Percentiles rank a stretch among this genome's conserved stretches.
Conservation (phyloP, 1,140 invertebrate genomes). For the Zaprionus kolodkinae region DNA sequence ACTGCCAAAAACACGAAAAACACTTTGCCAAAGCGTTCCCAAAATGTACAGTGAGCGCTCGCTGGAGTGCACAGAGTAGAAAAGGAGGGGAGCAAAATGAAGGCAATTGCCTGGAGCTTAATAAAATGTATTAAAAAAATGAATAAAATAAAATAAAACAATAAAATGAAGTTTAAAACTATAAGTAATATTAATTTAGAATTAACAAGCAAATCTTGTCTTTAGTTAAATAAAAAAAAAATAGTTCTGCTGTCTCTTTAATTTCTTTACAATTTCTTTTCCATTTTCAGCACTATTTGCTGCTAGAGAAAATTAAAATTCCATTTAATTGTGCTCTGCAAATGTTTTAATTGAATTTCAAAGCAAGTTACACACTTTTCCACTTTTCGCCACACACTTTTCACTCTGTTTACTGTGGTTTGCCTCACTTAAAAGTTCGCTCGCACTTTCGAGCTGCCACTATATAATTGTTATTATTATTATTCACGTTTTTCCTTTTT, state of each 20-base stretch:
- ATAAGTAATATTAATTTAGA: not conserved
- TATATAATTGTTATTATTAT: constrained; percentile 27
- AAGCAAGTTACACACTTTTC: not conserved
- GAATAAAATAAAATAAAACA: not conserved
- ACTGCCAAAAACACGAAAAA: constrained; percentile 70
- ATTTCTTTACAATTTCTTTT: not conserved
- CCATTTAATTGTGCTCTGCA: not conserved
- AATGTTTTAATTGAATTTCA: not conserved
- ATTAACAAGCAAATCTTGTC: not conserved
- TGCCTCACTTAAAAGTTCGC: not conserved
- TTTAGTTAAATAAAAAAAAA: not conserved
- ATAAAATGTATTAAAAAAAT: no score
- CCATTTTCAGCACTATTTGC: not conserved
- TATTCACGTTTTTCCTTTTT: constrained; percentile 23
- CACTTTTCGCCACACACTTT: not conserved
- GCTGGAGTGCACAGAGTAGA: not conserved
- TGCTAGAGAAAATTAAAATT: not conserved
- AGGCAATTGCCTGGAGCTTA: constrained; percentile 3
- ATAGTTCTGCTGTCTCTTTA: not conserved
- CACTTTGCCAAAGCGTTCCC: constrained; percentile 43
- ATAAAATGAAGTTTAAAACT: not conserved
- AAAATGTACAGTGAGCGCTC: constrained; percentile 4
- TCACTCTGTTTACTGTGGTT: not conserved
- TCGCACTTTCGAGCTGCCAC: not conserved
- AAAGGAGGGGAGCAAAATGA: constrained; percentile 37